Base-by-base conservation (phyloP, 2,113 vertebrate species). In the Ia io region DNA sequence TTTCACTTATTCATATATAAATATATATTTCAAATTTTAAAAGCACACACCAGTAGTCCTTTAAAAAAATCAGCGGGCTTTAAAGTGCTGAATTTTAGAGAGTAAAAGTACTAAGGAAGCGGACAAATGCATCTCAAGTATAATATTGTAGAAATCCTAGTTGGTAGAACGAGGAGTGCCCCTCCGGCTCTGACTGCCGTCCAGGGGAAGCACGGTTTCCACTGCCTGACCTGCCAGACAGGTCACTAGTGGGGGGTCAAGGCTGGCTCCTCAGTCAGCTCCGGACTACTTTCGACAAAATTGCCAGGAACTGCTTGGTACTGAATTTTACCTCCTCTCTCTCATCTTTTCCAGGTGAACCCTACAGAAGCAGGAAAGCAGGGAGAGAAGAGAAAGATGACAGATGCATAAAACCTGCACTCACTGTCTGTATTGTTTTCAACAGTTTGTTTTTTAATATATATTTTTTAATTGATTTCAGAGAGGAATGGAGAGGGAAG, bases 281-380 rank as follows among this genome's bases (percentile, higher is more conserved):
- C 42, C 69, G 32, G 90, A 90, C 44, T n/a, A 20, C 28, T 56
- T 63, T 53, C 44, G 32, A 71, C 28, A 79, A 32, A 42, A 44
- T 40, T 91, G 30, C 56, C n/a, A 80, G 85, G 85, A 71, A 76
- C 87, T 3, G 1, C 32, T 32, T 44, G 35, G 7, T n/a, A 71
- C 6, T 47, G 71, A 84, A 65, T 79, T 91, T 69, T 87, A 79
- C 16, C 44, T 74, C 23, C 79, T 37, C 0, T 28, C 44, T 96
- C 44, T 91, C 2, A 0, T 79, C 35, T 87, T 47, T 28, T 94
- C 76, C 37, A 96, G 65, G 40, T 30, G 74, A 84, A 49, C 37
- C 11, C 65, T 95, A 76, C 59, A 35, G 91, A 87, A 91, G 95
- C 37, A 89, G 17, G 22, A 86, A 74, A 80, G 84, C 76, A 59